Percentiles rank a stretch among this genome's conserved stretches.
Evolutionary conservation across 2,797 vertebrate species (phyloP).

Genomic region (Moxostoma hubbsi): DNA sequence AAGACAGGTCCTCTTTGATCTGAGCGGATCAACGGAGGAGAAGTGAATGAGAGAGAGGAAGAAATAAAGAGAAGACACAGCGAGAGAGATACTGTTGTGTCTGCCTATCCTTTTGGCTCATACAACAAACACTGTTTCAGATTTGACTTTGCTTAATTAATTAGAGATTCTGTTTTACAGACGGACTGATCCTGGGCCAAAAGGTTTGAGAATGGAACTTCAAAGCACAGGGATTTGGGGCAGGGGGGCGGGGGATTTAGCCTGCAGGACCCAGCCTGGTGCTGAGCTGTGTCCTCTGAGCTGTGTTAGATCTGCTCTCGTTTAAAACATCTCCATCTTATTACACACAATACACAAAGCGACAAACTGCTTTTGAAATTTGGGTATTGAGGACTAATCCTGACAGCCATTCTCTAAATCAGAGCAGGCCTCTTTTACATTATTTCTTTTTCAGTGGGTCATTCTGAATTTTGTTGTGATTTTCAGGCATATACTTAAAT

Average conservation of each 20-base stretch:
- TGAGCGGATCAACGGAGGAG: slow-evolving; percentile 79
- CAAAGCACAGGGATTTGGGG: slow-evolving; percentile 87
- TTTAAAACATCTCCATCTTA: slow-evolving; percentile 62
- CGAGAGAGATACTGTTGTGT: slow-evolving; percentile 84
- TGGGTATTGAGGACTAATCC: slow-evolving; percentile 43
- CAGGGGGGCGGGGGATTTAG: slow-evolving; percentile 53
- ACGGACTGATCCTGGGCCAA: slow-evolving; percentile 98
- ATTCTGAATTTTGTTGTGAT: not conserved
- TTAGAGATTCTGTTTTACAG: slow-evolving; percentile 99
- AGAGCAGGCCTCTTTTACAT: not conserved
- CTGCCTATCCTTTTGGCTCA: slow-evolving; percentile 92
- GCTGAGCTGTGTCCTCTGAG: slow-evolving; percentile 47
- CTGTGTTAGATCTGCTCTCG: slow-evolving; percentile 54
- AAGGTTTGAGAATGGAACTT: slow-evolving; percentile 96
- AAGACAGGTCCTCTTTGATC: slow-evolving; percentile 92
- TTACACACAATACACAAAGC: slow-evolving; percentile 45
- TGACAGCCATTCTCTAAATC: slow-evolving; percentile 5
- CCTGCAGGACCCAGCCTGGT: slow-evolving; percentile 58
- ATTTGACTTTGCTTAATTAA: slow-evolving; percentile 99
- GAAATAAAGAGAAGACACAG: not conserved
- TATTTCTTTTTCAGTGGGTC: not conserved
- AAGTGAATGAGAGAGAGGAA: slow-evolving; percentile 66
- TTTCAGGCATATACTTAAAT: slow-evolving; percentile 10
- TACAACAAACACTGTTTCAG: slow-evolving; percentile 99
- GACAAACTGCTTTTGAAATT: slow-evolving; percentile 49